A percentile compares a stretch with the other conserved stretches of the same genome.
phyloP scores from a whole-genome alignment of 2,888 invertebrate species.

The Pseudeuparius sepicola region DNA sequence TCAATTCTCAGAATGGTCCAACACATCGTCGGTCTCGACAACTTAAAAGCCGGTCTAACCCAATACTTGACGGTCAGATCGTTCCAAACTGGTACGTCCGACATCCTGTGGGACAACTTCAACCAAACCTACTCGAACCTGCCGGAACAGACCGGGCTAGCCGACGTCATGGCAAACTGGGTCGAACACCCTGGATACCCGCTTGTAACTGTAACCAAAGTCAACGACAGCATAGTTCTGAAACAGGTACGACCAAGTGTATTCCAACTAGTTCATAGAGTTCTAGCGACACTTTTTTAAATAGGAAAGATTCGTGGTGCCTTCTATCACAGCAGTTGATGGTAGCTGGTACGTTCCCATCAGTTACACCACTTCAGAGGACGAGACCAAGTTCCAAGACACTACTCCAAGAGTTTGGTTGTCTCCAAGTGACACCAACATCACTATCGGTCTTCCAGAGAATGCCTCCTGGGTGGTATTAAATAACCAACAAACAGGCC shows the following conservation, averaged over 20 bases:
- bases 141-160: slow-evolving; percentile 10
- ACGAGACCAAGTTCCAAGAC: slow-evolving; percentile 37
- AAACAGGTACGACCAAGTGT: too few relatives aligned
- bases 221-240: slow-evolving; percentile 10
- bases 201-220: slow-evolving; percentile 14
- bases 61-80: slow-evolving; percentile 5
- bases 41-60: slow-evolving; percentile 19
- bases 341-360: slow-evolving; percentile 46
- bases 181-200: slow-evolving; percentile 21
- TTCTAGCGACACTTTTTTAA: too few relatives aligned
- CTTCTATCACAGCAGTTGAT: too few relatives aligned
- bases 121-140: not conserved
- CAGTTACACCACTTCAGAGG: slow-evolving; percentile 38
- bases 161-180: slow-evolving; percentile 21
- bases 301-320: too few relatives aligned
- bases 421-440: slow-evolving; percentile 25
- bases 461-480: slow-evolving; percentile 47
- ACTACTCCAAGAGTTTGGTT: slow-evolving; percentile 47
- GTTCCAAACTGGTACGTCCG: too few relatives aligned
- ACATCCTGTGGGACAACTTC: slow-evolving; percentile 33
- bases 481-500: slow-evolving; percentile 54
- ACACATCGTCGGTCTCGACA: slow-evolving; percentile 21
- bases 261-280: too few relatives aligned
- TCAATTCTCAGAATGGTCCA: slow-evolving; percentile 26
- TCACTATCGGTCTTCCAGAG: slow-evolving; percentile 4